Evolutionary conservation across 2,113 vertebrate genomes (phyloP).

Genomic region (Elaphurus davidianus): DNA sequence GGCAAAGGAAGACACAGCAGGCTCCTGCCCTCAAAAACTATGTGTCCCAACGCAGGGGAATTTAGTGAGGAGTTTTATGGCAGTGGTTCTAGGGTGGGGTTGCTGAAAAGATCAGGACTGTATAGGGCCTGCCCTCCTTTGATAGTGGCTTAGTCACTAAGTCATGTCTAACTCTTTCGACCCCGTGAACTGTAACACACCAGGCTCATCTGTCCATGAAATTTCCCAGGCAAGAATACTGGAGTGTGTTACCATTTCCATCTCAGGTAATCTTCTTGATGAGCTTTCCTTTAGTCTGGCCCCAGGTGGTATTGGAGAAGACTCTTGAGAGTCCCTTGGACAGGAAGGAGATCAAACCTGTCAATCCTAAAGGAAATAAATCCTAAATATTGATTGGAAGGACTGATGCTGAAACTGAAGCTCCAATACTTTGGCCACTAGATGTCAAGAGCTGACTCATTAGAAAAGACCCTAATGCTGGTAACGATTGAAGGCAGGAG

Average conservation of each 20-base stretch:
- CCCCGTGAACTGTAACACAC: neutral
- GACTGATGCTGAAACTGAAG: neutral
- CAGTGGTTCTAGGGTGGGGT: neutral
- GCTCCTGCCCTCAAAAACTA: neutral
- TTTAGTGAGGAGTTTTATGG: neutral
- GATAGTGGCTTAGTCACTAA: neutral
- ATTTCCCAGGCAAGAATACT: neutral
- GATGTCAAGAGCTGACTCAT: neutral
- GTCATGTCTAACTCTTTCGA: rapidly evolving
- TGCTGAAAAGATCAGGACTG: neutral
- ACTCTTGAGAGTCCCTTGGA: neutral
- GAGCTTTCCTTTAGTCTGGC: neutral
- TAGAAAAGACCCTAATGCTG: neutral
- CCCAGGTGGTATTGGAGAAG: neutral
- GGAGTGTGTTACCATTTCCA: neutral
- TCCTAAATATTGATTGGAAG: neutral
- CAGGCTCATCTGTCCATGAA: neutral
- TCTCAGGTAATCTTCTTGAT: neutral
- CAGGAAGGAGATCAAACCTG: neutral
- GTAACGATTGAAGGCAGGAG: neutral
- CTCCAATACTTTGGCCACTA: neutral
- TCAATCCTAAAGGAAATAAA: neutral
- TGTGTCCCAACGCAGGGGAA: neutral
- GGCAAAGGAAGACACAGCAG: neutral
- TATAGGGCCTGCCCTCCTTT: neutral